Evolutionary conservation across 2,888 invertebrate species (phyloP).

Genomic region (Lepidocyrtinus sp.): DNA sequence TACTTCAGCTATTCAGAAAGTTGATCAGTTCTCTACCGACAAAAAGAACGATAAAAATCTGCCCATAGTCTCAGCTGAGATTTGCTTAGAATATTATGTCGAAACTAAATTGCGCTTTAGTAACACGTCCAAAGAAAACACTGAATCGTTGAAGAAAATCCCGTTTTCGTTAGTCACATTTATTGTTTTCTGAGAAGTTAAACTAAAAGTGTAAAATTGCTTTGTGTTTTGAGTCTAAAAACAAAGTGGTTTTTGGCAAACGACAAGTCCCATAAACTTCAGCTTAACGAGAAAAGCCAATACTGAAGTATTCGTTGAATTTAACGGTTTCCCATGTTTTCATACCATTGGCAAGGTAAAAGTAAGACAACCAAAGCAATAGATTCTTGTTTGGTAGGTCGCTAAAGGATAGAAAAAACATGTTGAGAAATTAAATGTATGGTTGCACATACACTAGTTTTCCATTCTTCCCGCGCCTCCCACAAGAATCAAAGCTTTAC

Average conservation of each 20-base stretch:
- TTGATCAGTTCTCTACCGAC: no score
- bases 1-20: no score
- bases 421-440: conserved; percentile 22
- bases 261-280: not conserved
- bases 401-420: no score
- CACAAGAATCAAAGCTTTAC: conserved; percentile 46
- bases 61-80: not conserved
- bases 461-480: not conserved
- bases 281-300: not conserved
- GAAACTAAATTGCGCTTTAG: not conserved
- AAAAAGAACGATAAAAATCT: not conserved
- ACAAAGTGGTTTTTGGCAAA: not conserved
- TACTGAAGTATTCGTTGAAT: not conserved
- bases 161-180: no score
- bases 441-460: not conserved
- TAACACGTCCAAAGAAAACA: no score
- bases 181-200: not conserved
- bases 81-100: not conserved
- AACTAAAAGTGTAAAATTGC: not conserved
- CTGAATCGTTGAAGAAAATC: no score
- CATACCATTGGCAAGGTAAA: not conserved
- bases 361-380: not conserved
- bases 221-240: not conserved
- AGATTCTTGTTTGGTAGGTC: no score
- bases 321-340: not conserved